A percentile compares a stretch with the other conserved stretches of the same genome.
Conservation (phyloP, 2,113 vertebrate genomes). For the Lasiurus cinereus region DNA sequence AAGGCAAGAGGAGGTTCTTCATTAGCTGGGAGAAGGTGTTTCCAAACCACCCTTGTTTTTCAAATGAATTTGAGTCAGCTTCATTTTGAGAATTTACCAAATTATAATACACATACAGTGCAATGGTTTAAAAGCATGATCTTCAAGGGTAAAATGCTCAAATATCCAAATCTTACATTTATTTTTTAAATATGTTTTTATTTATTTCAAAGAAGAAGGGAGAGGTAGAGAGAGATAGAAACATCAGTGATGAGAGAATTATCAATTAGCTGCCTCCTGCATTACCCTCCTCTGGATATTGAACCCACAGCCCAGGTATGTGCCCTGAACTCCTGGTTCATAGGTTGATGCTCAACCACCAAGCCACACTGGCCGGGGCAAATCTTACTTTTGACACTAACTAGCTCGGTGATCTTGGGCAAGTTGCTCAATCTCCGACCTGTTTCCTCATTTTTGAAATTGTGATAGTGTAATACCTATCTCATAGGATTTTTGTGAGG, state of each 20-base stretch:
- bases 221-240: too few species aligned
- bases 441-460: conserved; percentile 79
- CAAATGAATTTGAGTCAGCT: conserved; percentile 63
- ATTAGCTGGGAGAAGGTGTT: background rate
- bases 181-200: too few species aligned
- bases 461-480: conserved; percentile 66
- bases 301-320: too few species aligned
- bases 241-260: too few species aligned
- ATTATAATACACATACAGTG: conserved; percentile 53
- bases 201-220: too few species aligned
- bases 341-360: too few species aligned
- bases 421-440: conserved; percentile 77
- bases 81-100: conserved; percentile 56
- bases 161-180: conserved; percentile 55
- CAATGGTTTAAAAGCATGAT: conserved; percentile 54
- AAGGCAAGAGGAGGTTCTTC: background rate
- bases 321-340: too few species aligned
- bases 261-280: too few species aligned
- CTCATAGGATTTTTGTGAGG: conserved; percentile 51
- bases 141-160: conserved; percentile 48
- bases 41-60: conserved; percentile 41
- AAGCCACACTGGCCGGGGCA: background rate
- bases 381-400: conserved; percentile 62
- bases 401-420: conserved; percentile 57
- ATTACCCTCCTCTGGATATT: too few species aligned